Evolutionary conservation across 2,113 vertebrate species (phyloP).

Genomic region (Meleagris gallopavo): DNA sequence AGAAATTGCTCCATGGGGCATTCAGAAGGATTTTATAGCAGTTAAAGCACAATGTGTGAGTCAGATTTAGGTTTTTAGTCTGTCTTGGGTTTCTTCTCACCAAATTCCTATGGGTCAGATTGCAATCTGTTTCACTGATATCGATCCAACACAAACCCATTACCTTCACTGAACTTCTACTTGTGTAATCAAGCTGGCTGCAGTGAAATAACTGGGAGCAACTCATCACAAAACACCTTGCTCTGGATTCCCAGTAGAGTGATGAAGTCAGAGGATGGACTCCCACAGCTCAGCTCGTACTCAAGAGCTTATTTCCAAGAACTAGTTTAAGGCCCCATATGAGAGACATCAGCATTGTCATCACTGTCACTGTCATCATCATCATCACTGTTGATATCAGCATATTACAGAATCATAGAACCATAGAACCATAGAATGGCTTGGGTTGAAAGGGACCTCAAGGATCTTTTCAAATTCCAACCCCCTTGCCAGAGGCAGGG

Average conservation of each 20-base stretch:
- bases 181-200: not conserved
- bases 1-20: not conserved
- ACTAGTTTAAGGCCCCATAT: rapidly evolving
- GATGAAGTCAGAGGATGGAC: not conserved
- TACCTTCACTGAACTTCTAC: not conserved
- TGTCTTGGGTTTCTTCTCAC: not conserved
- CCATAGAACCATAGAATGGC: too few species aligned
- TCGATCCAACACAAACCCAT: not conserved
- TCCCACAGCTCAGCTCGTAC: not conserved
- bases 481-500: too few species aligned
- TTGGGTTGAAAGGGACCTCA: too few species aligned
- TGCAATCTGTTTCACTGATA: not conserved
- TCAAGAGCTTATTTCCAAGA: not conserved
- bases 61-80: not conserved
- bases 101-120: not conserved
- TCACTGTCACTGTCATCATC: not conserved
- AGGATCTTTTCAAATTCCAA: too few species aligned
- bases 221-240: not conserved
- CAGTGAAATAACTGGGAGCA: not conserved
- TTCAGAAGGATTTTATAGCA: not conserved
- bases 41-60: not conserved
- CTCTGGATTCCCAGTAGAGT: not conserved
- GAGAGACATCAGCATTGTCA: not conserved
- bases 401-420: too few species aligned
- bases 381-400: not conserved